These are phyloP conservation scores for Drosophila sp. DNA, from an alignment of 1,140 invertebrate species.

Conservation along the genomic window DNA sequence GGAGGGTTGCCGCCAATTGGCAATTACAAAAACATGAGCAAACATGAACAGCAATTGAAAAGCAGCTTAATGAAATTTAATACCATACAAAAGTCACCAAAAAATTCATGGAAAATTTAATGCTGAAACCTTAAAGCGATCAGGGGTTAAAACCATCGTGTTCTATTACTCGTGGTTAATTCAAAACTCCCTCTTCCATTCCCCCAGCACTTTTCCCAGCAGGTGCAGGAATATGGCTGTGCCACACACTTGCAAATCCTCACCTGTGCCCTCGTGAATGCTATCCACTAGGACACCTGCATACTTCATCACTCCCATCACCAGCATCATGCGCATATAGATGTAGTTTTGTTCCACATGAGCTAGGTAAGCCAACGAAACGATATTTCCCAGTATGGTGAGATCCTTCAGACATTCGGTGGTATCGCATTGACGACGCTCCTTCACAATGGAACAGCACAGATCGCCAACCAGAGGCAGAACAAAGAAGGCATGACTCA, in stretches of 20 bases:
- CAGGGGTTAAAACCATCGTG: slow-evolving; percentile 19
- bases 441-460: slow-evolving; percentile 31
- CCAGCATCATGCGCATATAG: slow-evolving; percentile 59
- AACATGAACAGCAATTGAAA: slow-evolving; percentile 75
- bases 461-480: slow-evolving; percentile 61
- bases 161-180: background rate
- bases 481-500: slow-evolving; percentile 57
- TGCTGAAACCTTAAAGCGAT: slow-evolving; percentile 55
- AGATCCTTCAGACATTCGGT: slow-evolving; percentile 60
- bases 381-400: slow-evolving; percentile 60
- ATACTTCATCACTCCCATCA: slow-evolving; percentile 51
- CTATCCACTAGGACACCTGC: slow-evolving; percentile 51
- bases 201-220: slow-evolving; percentile 27
- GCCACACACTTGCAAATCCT: slow-evolving; percentile 60
- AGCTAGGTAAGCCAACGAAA: slow-evolving; percentile 62
- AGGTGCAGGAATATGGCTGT: slow-evolving; percentile 52
- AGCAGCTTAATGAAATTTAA: slow-evolving; percentile 61
- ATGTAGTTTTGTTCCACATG: slow-evolving; percentile 45
- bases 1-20: slow-evolving; percentile 21
- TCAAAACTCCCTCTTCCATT: background rate
- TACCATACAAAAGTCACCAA: slow-evolving; percentile 35
- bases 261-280: slow-evolving; percentile 45
- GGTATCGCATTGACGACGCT: slow-evolving; percentile 40
- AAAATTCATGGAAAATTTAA: slow-evolving; percentile 55
- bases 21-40: slow-evolving; percentile 78